Evolutionary conservation across 2,888 invertebrate genomes (phyloP).

Genomic region (Hedychridium roseum): DNA sequence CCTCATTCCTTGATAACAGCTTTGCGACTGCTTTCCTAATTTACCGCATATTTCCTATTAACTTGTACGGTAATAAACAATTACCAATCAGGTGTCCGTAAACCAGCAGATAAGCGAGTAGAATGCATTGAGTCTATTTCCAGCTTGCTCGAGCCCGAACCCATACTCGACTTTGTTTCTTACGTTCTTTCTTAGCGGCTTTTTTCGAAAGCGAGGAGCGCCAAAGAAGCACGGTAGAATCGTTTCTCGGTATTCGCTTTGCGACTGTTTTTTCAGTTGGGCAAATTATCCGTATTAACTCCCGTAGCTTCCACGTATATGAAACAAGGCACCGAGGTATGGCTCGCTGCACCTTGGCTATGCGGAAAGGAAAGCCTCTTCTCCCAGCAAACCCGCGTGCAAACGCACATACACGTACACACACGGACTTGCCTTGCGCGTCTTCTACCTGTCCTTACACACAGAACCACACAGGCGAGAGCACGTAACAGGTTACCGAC

Average conservation of each 20-base stretch:
- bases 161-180: no score
- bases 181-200: no score
- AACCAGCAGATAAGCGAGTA: no score
- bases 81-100: no score
- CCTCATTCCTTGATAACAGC: no score
- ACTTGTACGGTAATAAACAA: no score
- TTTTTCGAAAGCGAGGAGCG: slow-evolving; percentile 3
- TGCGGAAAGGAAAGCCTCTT: slow-evolving; percentile 63
- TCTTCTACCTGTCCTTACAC: no score
- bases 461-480: not conserved
- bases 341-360: slow-evolving; percentile 62
- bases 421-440: no score
- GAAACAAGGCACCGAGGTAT: slow-evolving; percentile 45
- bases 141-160: no score
- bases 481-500: slow-evolving; percentile 30
- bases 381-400: slow-evolving; percentile 28
- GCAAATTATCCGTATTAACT: slow-evolving; percentile 55
- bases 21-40: no score
- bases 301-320: slow-evolving; percentile 42
- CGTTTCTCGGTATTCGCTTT: slow-evolving; percentile 43
- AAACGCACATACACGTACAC: not conserved
- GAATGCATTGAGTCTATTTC: no score
- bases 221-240: slow-evolving; percentile 45
- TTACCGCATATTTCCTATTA: no score
- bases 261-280: slow-evolving; percentile 32